A percentile compares a stretch with the other conserved stretches of the same genome.
These are phyloP conservation scores for Sus scrofa DNA, from an alignment of 2,113 vertebrate genomes.

Conservation along the genomic window DNA sequence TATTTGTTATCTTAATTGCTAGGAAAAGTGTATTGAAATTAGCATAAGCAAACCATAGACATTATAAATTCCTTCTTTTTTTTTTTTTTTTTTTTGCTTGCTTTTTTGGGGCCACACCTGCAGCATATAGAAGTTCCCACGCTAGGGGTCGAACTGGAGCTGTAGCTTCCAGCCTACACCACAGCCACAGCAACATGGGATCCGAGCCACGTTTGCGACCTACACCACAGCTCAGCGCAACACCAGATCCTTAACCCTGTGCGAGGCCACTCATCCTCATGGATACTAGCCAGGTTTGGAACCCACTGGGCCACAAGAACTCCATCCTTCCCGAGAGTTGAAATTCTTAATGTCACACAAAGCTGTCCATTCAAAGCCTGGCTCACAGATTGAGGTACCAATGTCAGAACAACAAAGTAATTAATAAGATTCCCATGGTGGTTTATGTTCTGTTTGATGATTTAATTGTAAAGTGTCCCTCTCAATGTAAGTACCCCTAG, in stretches of 20 bases:
- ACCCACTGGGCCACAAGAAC: too few species aligned
- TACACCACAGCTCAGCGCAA: too few species aligned
- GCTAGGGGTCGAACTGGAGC: too few species aligned
- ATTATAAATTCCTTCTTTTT: not conserved
- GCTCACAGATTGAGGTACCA: not conserved
- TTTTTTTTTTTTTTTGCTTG: too few species aligned
- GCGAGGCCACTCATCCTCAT: too few species aligned
- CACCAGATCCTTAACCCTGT: too few species aligned
- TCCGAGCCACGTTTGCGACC: too few species aligned
- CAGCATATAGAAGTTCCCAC: too few species aligned
- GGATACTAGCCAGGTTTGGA: too few species aligned
- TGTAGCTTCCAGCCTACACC: too few species aligned
- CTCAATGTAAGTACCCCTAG: not conserved
- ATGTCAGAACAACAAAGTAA: not conserved
- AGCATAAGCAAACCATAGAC: not conserved
- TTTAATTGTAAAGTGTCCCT: not conserved
- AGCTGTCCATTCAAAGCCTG: not conserved
- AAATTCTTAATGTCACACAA: not conserved
- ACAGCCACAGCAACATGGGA: too few species aligned
- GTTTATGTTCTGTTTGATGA: not conserved
- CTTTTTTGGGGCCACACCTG: too few species aligned
- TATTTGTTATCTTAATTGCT: not conserved
- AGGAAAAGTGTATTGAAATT: not conserved
- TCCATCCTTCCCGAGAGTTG: not conserved
- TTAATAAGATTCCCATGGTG: not conserved